Conservation (phyloP, 2,888 invertebrate species). For the Congeria kusceri region DNA sequence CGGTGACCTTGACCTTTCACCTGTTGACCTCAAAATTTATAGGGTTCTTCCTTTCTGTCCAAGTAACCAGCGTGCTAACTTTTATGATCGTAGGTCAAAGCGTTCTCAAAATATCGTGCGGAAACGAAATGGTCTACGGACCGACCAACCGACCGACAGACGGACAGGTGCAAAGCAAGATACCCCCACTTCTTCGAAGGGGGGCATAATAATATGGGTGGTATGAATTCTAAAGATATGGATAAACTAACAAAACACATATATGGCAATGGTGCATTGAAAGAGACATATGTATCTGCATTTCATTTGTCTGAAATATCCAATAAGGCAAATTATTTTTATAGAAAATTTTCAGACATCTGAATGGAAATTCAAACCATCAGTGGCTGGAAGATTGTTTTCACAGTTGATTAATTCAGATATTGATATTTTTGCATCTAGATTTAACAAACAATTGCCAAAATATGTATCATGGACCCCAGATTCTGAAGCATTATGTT, state of each 20-base stretch:
- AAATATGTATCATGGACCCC: constrained; percentile 39
- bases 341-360: constrained; percentile 38
- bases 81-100: too few species aligned
- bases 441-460: constrained; percentile 35
- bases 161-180: too few species aligned
- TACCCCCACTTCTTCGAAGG: too few species aligned
- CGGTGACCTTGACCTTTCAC: too few species aligned
- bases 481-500: constrained; percentile 33
- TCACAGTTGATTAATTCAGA: constrained; percentile 16
- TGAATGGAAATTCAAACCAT: constrained; percentile 44
- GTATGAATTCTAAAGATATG: constrained; percentile 14
- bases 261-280: constrained; percentile 50
- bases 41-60: too few species aligned
- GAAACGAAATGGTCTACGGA: too few species aligned
- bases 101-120: too few species aligned
- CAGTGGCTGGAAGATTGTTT: constrained; percentile 29
- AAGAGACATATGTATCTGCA: constrained; percentile 38
- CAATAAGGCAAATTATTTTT: constrained; percentile 46
- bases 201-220: too few species aligned
- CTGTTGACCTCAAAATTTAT: too few species aligned
- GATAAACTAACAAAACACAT: constrained; percentile 20
- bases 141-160: too few species aligned
- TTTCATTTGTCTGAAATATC: constrained; percentile 19
- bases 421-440: constrained; percentile 38
- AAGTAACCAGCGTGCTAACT: too few species aligned